A percentile compares a stretch with the other conserved stretches of the same genome.
Conservation (phyloP, 2,113 vertebrate species). For the Melanerpes aurifrons region DNA sequence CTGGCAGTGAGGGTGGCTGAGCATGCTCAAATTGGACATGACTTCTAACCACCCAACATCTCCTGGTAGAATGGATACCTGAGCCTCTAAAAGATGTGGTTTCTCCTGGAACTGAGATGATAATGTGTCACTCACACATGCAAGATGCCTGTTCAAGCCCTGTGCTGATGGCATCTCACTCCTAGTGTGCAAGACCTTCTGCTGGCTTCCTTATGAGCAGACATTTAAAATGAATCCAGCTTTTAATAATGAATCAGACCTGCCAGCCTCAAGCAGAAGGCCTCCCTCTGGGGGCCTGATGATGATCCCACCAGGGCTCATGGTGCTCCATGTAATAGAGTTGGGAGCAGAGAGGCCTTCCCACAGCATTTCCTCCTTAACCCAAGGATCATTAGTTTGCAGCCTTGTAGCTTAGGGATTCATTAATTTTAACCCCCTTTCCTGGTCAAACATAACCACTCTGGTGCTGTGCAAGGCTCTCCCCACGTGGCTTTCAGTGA, state of each 20-base stretch:
- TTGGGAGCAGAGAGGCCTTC: neutral
- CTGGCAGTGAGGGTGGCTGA: neutral
- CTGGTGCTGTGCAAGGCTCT: neutral
- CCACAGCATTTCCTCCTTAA: neutral
- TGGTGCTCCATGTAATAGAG: neutral
- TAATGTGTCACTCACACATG: neutral
- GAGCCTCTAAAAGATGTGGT: neutral
- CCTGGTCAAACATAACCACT: neutral
- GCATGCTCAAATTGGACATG: neutral
- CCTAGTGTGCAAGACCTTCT: neutral
- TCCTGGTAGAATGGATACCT: neutral
- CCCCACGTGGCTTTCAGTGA: fast-evolving
- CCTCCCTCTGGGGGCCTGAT: neutral
- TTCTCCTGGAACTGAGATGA: neutral
- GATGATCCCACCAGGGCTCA: neutral
- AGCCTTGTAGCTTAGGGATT: neutral
- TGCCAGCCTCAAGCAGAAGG: neutral
- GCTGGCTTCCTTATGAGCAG: neutral
- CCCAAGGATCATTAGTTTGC: neutral
- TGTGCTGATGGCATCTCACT: neutral
- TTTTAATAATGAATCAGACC: neutral
- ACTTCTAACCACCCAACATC: neutral
- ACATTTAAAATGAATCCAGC: neutral
- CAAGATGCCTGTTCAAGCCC: neutral
- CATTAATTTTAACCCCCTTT: neutral